phyloP scores from a whole-genome alignment of 2,797 vertebrate species.

The Sylvia borin region DNA sequence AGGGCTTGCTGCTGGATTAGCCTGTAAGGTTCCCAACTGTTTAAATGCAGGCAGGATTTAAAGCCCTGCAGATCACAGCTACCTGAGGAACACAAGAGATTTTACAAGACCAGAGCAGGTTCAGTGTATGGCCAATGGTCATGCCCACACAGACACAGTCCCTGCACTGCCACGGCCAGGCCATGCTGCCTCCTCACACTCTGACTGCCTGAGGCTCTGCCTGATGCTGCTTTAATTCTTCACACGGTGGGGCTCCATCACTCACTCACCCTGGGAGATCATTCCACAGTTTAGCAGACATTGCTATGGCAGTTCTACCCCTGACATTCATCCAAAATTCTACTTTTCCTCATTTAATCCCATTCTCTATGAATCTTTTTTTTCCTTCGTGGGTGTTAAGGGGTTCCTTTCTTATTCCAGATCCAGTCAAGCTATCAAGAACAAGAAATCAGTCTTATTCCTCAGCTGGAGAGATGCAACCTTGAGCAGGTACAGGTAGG shows the following conservation, averaged over 20 bases:
- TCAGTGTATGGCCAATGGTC: neutral
- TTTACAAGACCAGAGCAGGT: neutral
- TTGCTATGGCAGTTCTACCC: neutral
- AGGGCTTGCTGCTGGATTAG: neutral
- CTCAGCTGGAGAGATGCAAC: conserved; percentile 15
- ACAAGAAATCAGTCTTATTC: neutral
- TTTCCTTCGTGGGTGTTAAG: neutral
- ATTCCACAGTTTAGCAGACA: neutral
- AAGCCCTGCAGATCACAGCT: neutral
- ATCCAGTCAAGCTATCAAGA: neutral
- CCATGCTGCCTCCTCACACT: accelerated
- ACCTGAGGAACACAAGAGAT: neutral
- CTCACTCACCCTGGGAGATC: neutral
- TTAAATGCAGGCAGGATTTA: neutral
- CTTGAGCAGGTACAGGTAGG: conserved; percentile 7
- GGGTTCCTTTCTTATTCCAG: neutral
- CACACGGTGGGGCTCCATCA: neutral
- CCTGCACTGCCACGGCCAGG: neutral
- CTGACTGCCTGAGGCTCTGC: neutral
- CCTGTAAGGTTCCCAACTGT: neutral
- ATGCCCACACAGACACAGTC: neutral
- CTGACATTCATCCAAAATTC: neutral
- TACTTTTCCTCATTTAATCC: neutral
- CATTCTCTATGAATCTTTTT: neutral
- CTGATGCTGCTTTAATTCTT: neutral